phyloP scores from a whole-genome alignment of 2,888 invertebrate species.

The Drosophila lacicola region DNA sequence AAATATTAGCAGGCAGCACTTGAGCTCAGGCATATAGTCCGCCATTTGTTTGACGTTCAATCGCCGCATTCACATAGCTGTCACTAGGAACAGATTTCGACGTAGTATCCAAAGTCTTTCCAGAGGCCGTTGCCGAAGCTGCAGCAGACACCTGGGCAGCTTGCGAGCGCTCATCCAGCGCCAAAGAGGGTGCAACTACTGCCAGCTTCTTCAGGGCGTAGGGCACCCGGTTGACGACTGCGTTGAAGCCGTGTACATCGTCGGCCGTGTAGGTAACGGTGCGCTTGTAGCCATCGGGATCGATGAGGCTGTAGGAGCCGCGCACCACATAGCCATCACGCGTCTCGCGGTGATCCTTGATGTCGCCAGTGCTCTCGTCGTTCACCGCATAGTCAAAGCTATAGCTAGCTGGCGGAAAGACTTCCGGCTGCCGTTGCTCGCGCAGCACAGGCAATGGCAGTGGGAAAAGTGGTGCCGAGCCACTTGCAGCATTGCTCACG shows the following conservation, averaged over 20 bases:
- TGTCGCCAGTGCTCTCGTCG: conserved; percentile 86
- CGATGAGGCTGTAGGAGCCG: conserved; percentile 86
- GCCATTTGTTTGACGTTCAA: conserved; percentile 31
- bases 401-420: conserved; percentile 77
- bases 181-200: not conserved
- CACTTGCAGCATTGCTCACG: conserved; percentile 33
- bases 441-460: conserved; percentile 36
- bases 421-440: conserved; percentile 46
- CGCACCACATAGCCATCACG: conserved; percentile 86
- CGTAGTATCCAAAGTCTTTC: not conserved
- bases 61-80: conserved; percentile 57
- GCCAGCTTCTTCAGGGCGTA: conserved; percentile 54
- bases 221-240: conserved; percentile 86
- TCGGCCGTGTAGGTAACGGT: conserved; percentile 86
- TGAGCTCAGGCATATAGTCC: conserved; percentile 57
- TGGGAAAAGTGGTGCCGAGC: conserved; percentile 24
- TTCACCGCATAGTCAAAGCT: conserved; percentile 85
- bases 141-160: not conserved
- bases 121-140: not conserved
- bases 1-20: conserved; percentile 28
- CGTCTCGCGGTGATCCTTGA: conserved; percentile 86
- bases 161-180: conserved; percentile 47
- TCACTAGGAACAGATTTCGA: conserved; percentile 37
- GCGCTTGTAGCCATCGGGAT: conserved; percentile 86
- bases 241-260: conserved; percentile 86